These are phyloP conservation scores for Trichonephila clavata DNA, from an alignment of 1,140 invertebrate genomes.

Conservation along the genomic window DNA sequence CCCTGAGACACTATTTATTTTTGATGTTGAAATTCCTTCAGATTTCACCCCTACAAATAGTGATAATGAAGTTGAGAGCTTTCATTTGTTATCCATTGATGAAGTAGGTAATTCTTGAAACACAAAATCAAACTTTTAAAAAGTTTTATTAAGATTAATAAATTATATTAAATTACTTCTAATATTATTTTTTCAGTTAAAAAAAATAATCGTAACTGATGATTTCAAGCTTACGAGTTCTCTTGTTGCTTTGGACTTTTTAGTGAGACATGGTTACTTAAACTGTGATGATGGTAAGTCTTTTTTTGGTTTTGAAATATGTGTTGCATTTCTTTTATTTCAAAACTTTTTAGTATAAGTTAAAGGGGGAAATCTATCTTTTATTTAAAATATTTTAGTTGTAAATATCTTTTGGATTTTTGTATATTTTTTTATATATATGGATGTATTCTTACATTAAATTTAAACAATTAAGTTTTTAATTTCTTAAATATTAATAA, in stretches of 20 bases:
- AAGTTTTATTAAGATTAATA: not conserved
- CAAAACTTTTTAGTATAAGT: no score
- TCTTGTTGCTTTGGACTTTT: conserved; percentile 93
- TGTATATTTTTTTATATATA: not conserved
- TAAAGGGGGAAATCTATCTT: no score
- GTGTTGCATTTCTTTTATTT: not conserved
- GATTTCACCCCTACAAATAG: conserved; percentile 94
- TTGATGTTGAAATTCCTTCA: conserved; percentile 93
- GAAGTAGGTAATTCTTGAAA: conserved; percentile 79
- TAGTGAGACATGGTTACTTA: conserved; percentile 93
- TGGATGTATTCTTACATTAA: no score
- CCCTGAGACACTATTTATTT: conserved; percentile 97
- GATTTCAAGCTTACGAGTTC: conserved; percentile 96
- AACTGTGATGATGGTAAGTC: conserved; percentile 85
- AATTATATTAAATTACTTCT: not conserved
- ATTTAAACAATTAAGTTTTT: not conserved
- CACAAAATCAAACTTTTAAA: no score
- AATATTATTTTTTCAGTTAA: conserved; percentile 80
- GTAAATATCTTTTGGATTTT: no score
- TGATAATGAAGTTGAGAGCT: conserved; percentile 95
- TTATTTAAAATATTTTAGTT: no score
- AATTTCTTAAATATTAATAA: not conserved
- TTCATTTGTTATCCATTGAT: conserved; percentile 90
- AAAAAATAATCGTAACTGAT: conserved; percentile 89
- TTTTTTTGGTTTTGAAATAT: not conserved